Evolutionary conservation across 2,888 invertebrate species (phyloP), one percentile per base, ranked within the genome.

Genomic region (Epirrhoe alternata): DNA sequence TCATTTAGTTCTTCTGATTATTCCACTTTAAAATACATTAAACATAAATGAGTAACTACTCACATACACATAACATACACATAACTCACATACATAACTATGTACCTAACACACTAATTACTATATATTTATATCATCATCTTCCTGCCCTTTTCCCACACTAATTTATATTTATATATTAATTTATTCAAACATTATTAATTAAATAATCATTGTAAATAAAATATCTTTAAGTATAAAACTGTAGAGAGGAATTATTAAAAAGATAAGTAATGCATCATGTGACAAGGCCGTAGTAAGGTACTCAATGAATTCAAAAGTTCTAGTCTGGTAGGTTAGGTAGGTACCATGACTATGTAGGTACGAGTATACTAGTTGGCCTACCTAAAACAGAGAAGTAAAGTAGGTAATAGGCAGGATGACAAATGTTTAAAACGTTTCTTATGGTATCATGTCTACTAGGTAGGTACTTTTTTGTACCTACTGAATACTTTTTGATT

Each of bases 221-320:
- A 57, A 53, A 57, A 63, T 52, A 63, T 51, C 31, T 33, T 17
- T 45, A 45, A 47, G 42, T 53, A 57, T 58, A 61, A 58, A 54
- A 61, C 49, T 53, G 61, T 52, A 66, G 24, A 53, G 35, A 4
- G 56, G 56, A 51, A 61, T 58, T 66, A 52, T 64, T 62, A 17
- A 50, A 30, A 8, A 31, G 8, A 8, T 58, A 35, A 24, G 5
- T 42, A 51, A 50, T 61, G 56, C 47, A 45, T 30, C 56, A 61
- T 52, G 65, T 57, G 61, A 57, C 65, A 61, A 56, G 56, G 52
- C 35, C 56, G 51, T 65, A 50, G 30, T 42, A 42, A 42, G 5
- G 12, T 42, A 42, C n/a, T 52, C 31, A 17, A 42, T 35, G n/a
- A 14, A 17, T 12, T 12, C 4, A 42, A 42, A 12, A 42, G 38